Base-by-base conservation (phyloP, 2,888 invertebrate genomes). In the Noctua pronuba region DNA sequence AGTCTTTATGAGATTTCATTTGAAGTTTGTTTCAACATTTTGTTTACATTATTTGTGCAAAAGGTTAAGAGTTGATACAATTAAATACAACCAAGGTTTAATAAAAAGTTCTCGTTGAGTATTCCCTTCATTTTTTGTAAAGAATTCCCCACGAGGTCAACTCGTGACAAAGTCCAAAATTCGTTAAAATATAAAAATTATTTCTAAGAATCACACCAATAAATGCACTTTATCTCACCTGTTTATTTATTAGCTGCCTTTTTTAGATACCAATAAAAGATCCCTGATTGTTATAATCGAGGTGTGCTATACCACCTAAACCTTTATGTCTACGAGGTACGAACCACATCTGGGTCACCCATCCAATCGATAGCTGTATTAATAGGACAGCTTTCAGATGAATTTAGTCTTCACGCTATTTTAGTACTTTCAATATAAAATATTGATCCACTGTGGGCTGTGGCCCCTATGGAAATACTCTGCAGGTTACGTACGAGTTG, bases 381-480 rank as follows among this genome's bases (percentile, higher is more conserved):
- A 78, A 77, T 83, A 79, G 68, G 58, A 77, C 62, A 58, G 72
- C 68, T 60, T 58, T 65, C 67, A 62, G 74, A 69, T 73, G 11
- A 74, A 78, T 75, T 74, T 67, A 78, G 35, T 79, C 72, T 79
- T 65, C 16, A 67, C 18, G 67, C 69, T 72, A 81, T 81, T 85
- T 77, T 62, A 75, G 78, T 77, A 35, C 52, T 78, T 78, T 75
- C 72, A 83, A 75, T 79, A 82, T 81, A 75, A 82, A 82, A 75
- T 79, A 73, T 82, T 75, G 73, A 75, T 69, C 72, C 73, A 68
- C 82, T 66, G 66, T 75, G 87, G 70, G 68, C 82, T 65, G 65
- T 73, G 87, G 70, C 85, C 86, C 64, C 75, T 76, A 83, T 83
- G 65, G 66, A 52, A 72, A 69, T 84, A 75, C 52, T 73, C 38